phyloP scores from a whole-genome alignment of 2,797 vertebrate species.

The Chaenodraco wilsoni region DNA sequence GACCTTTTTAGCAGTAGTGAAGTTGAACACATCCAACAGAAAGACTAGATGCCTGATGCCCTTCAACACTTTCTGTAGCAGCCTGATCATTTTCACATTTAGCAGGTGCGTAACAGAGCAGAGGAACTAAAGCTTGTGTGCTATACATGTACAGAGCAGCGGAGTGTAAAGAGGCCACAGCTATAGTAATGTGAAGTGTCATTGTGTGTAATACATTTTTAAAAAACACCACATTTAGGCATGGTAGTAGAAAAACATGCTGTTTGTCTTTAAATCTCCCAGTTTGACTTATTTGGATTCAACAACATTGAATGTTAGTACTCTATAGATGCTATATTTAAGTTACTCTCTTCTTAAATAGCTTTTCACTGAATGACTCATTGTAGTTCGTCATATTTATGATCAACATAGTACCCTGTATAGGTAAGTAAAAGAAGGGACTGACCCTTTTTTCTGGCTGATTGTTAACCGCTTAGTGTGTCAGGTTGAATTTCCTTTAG shows the following conservation, averaged over 20 bases:
- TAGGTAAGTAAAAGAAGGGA: conserved; percentile 59
- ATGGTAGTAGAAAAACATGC: conserved; percentile 38
- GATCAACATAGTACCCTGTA: conserved; percentile 57
- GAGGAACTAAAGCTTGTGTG: conserved; percentile 28
- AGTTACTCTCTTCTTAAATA: conserved; percentile 50
- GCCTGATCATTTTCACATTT: conserved; percentile 53
- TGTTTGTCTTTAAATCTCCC: conserved; percentile 51
- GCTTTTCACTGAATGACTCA: conserved; percentile 63
- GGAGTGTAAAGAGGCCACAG: conserved; percentile 37
- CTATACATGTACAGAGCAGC: conserved; percentile 21
- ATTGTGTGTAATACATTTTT: conserved; percentile 45
- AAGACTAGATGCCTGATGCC: conserved; percentile 44
- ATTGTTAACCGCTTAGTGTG: conserved; percentile 52
- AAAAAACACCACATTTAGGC: conserved; percentile 56
- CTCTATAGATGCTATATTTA: conserved; percentile 59
- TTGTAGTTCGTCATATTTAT: conserved; percentile 68
- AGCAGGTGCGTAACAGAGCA: conserved; percentile 37
- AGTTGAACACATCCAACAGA: conserved; percentile 45
- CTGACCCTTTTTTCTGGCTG: conserved; percentile 58
- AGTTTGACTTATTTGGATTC: conserved; percentile 57
- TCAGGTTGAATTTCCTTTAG: conserved; percentile 53
- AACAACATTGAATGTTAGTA: conserved; percentile 63
- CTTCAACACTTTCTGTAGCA: conserved; percentile 68
- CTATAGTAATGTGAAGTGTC: conserved; percentile 45
- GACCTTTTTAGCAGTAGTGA: conserved; percentile 55